Evolutionary conservation across 2,113 vertebrate species (phyloP).

Genomic region (Podarcis cretensis): DNA sequence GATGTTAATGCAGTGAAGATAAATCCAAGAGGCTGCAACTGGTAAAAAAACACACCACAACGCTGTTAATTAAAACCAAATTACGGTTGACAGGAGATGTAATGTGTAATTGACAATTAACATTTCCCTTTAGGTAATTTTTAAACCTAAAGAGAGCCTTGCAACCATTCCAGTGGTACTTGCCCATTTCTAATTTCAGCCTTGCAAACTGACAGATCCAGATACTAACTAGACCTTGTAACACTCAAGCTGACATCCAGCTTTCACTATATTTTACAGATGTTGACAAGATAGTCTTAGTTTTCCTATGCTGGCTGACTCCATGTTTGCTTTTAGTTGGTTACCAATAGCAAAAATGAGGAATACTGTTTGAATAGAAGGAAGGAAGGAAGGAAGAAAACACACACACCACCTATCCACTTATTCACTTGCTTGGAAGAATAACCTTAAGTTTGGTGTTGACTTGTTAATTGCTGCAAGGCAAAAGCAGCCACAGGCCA

Average conservation of each 20-base stretch:
- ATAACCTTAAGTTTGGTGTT: background rate
- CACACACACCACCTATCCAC: background rate
- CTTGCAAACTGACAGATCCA: background rate
- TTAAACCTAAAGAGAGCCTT: background rate
- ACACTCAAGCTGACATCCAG: background rate
- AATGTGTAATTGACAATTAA: constrained; percentile 4
- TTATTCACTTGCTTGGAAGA: background rate
- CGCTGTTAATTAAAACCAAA: background rate
- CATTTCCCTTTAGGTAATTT: background rate
- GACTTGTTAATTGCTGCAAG: constrained; percentile 75
- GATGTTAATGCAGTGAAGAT: background rate
- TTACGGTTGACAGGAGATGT: background rate
- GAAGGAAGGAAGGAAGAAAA: background rate
- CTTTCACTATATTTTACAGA: constrained; percentile 5
- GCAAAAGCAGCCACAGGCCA: constrained; percentile 41
- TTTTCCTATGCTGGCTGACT: background rate
- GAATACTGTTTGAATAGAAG: background rate
- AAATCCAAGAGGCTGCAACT: background rate
- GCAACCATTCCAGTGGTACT: background rate
- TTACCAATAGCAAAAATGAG: background rate
- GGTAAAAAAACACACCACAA: background rate
- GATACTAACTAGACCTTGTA: background rate
- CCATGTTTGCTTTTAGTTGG: constrained; percentile 8
- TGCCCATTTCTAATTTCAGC: background rate
- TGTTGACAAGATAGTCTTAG: background rate